These are phyloP conservation scores for Xiphophorus hellerii DNA, from an alignment of 2,113 vertebrate species.

Conservation along the genomic window DNA sequence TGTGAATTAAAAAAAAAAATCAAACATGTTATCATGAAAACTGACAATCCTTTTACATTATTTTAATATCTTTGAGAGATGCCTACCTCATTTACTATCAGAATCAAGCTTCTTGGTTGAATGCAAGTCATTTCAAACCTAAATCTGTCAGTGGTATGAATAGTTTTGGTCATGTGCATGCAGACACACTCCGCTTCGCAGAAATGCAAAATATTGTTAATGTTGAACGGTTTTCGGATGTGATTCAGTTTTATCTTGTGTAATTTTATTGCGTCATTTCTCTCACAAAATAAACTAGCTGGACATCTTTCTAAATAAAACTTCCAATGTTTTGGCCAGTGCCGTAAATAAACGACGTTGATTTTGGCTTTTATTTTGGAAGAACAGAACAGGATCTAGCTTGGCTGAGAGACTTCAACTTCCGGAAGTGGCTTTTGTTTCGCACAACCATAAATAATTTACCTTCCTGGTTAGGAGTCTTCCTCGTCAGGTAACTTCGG, in stretches of 20 bases:
- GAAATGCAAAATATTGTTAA: not conserved
- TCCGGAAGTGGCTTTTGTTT: constrained; percentile 74
- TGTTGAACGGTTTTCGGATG: not conserved
- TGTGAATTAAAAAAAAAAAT: no score
- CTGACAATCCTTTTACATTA: no score
- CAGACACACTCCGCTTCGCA: no score
- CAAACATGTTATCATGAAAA: no score
- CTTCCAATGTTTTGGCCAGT: not conserved
- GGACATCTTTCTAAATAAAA: not conserved
- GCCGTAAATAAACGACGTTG: not conserved
- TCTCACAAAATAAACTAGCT: not conserved
- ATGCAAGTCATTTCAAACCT: no score
- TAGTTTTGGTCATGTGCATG: no score
- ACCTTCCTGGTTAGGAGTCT: constrained; percentile 58
- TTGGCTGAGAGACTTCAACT: constrained; percentile 36
- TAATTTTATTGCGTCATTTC: not conserved
- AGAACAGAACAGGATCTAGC: not conserved
- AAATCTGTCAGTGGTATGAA: no score
- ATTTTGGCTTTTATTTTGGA: constrained; percentile 55
- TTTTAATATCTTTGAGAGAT: no score
- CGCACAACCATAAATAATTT: constrained; percentile 68
- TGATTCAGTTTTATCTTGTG: not conserved
- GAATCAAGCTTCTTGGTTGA: no score
- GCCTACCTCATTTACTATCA: no score
- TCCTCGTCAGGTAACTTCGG: constrained; percentile 67